Evolutionary conservation across 2,113 vertebrate species (phyloP).

Genomic region (Neopipo cinnamomea): DNA sequence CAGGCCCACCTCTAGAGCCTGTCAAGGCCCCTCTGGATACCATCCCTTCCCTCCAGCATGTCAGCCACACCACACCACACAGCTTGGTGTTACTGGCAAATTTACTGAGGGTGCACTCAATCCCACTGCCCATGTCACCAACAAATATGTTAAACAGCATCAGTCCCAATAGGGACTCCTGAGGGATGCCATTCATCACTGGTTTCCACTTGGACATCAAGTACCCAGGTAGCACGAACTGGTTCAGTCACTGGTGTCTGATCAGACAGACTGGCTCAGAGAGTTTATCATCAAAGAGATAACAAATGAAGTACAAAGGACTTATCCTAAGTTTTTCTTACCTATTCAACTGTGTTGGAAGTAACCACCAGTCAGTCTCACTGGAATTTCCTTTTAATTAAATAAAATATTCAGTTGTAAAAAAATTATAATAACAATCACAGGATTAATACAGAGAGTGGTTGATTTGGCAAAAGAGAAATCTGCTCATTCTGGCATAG

Average conservation of each 20-base stretch:
- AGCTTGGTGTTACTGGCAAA: background rate
- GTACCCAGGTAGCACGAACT: background rate
- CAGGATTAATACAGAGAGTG: background rate
- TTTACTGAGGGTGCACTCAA: background rate
- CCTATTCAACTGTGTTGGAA: background rate
- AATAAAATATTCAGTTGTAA: background rate
- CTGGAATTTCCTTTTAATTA: background rate
- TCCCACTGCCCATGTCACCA: background rate
- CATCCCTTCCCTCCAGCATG: background rate
- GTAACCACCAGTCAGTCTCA: background rate
- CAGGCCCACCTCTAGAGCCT: background rate
- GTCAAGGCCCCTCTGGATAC: background rate
- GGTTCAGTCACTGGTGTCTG: background rate
- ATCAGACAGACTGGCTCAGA: background rate
- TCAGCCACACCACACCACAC: no score
- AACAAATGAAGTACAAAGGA: background rate
- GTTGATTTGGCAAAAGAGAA: background rate
- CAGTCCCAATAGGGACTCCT: background rate
- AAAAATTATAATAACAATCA: background rate
- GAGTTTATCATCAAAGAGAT: background rate
- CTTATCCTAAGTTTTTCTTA: background rate
- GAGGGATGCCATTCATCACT: background rate
- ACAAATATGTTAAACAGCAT: background rate
- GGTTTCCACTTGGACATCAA: no score
- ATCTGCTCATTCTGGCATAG: background rate